Evolutionary conservation across 2,113 vertebrate genomes (phyloP), one percentile per base, ranked within the genome.

Genomic region (Uria aalge): DNA sequence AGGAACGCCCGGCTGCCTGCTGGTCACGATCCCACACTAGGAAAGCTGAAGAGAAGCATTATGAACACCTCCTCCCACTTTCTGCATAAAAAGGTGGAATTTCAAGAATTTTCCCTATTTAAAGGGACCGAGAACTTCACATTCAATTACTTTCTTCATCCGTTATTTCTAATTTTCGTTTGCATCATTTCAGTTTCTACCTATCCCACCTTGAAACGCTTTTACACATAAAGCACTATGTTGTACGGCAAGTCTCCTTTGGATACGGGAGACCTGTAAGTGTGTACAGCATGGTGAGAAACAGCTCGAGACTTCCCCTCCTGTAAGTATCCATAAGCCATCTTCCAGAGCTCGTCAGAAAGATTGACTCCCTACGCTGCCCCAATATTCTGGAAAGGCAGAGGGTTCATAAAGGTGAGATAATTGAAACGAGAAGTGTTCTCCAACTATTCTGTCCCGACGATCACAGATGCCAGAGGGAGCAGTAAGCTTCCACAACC

Each of bases 51-150:
- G 60, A 71, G 60, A 85, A 72, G 85, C 69, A 73, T 92, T 92
- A 74, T 75, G 56, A 90, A 50, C 56, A 85, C 56, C 66, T 88
- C 89, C 89, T 89, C 92, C 88, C 74, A 90, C 85, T 82, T 88
- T 45, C 74, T 43, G 56, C 60, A 47, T 4, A 57, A 50, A 85
- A 92, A 90, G 40, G 26, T 63, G 74, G 88, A 81, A 96, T 92
- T 84, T 87, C 85, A 96, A 50, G 21, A 85, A 48, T 69, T 48
- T 81, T 47, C 71, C 64, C 30, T 30, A 34, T 87, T 90, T 88
- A 93, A 94, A 94, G 52, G 36, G 77, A 40, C 60, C 3, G 1
- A 85, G 67, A 90, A 87, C 22, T 81, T 74, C 9, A 45, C 6
- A 36, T 30, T 77, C 24, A 48, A 29, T 27, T 56, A 36, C 15